Conservation (phyloP, 1,140 invertebrate genomes). For the Anadara kagoshimensis region DNA sequence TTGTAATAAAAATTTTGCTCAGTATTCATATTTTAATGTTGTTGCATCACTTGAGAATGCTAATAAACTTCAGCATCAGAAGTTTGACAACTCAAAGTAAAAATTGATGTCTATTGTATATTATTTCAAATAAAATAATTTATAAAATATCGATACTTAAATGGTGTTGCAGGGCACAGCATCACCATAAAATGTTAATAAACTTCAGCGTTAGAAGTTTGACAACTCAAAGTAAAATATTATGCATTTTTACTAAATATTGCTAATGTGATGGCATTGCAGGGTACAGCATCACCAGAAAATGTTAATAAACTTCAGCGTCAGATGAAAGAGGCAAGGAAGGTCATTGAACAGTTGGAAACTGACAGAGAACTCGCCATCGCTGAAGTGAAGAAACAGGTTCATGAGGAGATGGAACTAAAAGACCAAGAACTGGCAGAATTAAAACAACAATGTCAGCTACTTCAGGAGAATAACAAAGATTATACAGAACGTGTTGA, state of each 20-base stretch:
- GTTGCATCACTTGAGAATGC: too few relatives aligned
- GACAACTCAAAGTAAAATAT: too few relatives aligned
- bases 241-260: too few relatives aligned
- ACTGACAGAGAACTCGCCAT: conserved; percentile 65
- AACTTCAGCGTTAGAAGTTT: conserved; percentile 64
- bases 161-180: conserved; percentile 29
- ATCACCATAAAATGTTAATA: conserved; percentile 43
- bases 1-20: too few relatives aligned
- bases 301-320: conserved; percentile 55
- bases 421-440: conserved; percentile 77
- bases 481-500: conserved; percentile 71
- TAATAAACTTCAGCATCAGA: too few relatives aligned
- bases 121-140: too few relatives aligned
- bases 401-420: conserved; percentile 75
- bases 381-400: conserved; percentile 63
- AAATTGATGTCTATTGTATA: too few relatives aligned
- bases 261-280: neutral
- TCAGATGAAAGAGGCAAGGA: conserved; percentile 66
- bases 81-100: too few relatives aligned
- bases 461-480: conserved; percentile 78
- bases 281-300: conserved; percentile 39
- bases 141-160: too few relatives aligned
- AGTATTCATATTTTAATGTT: too few relatives aligned
- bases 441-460: conserved; percentile 58
- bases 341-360: conserved; percentile 69